phyloP scores from a whole-genome alignment of 2,888 invertebrate genomes.

The Dryocosmus kuriphilus region DNA sequence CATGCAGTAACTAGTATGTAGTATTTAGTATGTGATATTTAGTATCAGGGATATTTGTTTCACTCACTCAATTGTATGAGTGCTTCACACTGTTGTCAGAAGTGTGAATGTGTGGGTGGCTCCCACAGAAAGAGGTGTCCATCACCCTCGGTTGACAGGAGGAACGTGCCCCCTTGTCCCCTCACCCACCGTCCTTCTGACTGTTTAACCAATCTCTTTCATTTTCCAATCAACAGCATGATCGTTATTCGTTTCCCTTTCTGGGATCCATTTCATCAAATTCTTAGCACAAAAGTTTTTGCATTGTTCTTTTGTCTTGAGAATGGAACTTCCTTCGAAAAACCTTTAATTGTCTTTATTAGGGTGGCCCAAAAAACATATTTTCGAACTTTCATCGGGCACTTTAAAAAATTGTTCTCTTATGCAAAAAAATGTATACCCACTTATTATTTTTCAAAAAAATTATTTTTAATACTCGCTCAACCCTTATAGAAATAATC shows the following conservation, averaged over 20 bases:
- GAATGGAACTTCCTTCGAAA: too few species aligned
- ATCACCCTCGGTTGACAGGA: conserved; percentile 76
- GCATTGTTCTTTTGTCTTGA: not conserved
- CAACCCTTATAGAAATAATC: too few species aligned
- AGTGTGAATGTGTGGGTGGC: conserved; percentile 60
- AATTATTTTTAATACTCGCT: too few species aligned
- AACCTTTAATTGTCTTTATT: too few species aligned
- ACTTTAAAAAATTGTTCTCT: too few species aligned
- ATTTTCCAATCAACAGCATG: conserved; percentile 48
- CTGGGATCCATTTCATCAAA: conserved; percentile 14
- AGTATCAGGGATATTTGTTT: conserved; percentile 19
- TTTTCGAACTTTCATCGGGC: too few species aligned
- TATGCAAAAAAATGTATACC: too few species aligned
- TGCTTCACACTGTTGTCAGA: not conserved
- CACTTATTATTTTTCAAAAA: too few species aligned
- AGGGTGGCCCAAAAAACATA: too few species aligned
- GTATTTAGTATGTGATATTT: not conserved
- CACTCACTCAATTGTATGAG: not conserved
- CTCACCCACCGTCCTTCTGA: conserved; percentile 53
- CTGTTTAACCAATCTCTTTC: conserved; percentile 57
- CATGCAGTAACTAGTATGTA: too few species aligned
- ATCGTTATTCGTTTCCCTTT: conserved; percentile 26
- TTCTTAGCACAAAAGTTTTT: not conserved
- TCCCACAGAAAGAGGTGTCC: conserved; percentile 76
- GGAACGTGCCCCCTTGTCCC: conserved; percentile 69